Base-by-base conservation (phyloP, 2,113 vertebrate species). In the Sinocyclocheilus maitianheensis region DNA sequence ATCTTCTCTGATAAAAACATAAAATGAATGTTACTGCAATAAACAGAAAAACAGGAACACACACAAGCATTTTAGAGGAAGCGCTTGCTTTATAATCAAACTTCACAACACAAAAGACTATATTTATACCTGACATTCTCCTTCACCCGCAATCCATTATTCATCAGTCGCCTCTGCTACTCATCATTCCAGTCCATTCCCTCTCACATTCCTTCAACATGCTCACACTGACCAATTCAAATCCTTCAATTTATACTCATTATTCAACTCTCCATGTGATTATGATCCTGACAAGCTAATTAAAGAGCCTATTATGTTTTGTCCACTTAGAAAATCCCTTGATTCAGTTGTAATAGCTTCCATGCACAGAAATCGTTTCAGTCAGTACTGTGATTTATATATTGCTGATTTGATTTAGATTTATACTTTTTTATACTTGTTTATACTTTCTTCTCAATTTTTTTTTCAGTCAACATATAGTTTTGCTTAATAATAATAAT, bases 231-330 rank as follows among this genome's bases (percentile, higher is more conserved):
- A 67, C 63, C 63, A 5, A n/a, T 22, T 83, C 81, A 58, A 58
- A 83, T 83, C 80, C 80, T 82, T 81, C 46, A 9, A 71, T 51
- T n/a, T 48, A 71, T 34, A 48, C 63, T 69, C 80, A 71, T 69
- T 30, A 82, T 82, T 71, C 77, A 60, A 43, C 58, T 62, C 77
- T n/a, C 53, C 30, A n/a, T 53, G 63, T 71, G 43, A 82, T 82
- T 48, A 30, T 11, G 1, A 69, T 37, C 46, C 43, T 48, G 43
- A 72, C 46, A 40, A 55, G 67, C 67, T 34, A 22, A 72, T 53
- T 55, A 55, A 20, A 69, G 18, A 24, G 79, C 12, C 43, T 43
- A 26, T 67, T 46, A 77, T 24, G n/a, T 7, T 69, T 34, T 18
- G 24, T 72, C 48, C 46, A 72, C 30, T 55, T 37, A 83, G 8